A percentile compares a stretch with the other conserved stretches of the same genome.
Evolutionary conservation across 1,140 invertebrate genomes (phyloP).

Genomic region (Microplitis mediator): DNA sequence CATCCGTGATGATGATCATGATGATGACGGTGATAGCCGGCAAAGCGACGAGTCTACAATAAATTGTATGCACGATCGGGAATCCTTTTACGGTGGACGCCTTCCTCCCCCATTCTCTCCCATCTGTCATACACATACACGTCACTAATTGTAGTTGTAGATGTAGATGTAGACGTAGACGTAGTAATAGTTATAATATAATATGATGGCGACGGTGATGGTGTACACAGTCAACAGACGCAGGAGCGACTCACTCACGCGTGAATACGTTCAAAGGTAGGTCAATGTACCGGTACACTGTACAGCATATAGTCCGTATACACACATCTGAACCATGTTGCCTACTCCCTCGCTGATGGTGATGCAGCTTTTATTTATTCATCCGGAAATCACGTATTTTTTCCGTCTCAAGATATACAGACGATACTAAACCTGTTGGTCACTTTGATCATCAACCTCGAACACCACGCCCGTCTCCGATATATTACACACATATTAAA

Average conservation of each 20-base stretch:
- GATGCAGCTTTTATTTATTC: slow-evolving; percentile 18
- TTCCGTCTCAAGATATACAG: not conserved
- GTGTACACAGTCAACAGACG: too few species aligned
- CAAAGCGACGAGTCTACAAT: not conserved
- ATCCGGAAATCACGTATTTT: slow-evolving; percentile 17
- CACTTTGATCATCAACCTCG: slow-evolving; percentile 21
- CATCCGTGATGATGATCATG: not conserved
- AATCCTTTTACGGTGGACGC: slow-evolving; percentile 17
- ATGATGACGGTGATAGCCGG: not conserved
- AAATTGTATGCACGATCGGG: slow-evolving; percentile 4
- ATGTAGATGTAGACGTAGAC: too few species aligned
- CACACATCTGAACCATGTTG: too few species aligned
- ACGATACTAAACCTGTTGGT: not conserved
- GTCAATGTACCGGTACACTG: slow-evolving; percentile 20
- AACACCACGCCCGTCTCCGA: not conserved
- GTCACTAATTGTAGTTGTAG: too few species aligned
- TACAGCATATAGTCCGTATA: not conserved
- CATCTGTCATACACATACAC: not conserved
- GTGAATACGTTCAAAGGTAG: slow-evolving; percentile 24
- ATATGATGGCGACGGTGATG: not conserved
- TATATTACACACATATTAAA: too few species aligned
- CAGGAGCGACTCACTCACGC: slow-evolving; percentile 7
- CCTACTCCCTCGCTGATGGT: slow-evolving; percentile 1
- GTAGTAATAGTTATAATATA: not conserved
- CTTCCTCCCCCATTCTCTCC: not conserved